Evolutionary conservation across 2,797 vertebrate genomes (phyloP).

Genomic region (Coranthus polyacanthus): DNA sequence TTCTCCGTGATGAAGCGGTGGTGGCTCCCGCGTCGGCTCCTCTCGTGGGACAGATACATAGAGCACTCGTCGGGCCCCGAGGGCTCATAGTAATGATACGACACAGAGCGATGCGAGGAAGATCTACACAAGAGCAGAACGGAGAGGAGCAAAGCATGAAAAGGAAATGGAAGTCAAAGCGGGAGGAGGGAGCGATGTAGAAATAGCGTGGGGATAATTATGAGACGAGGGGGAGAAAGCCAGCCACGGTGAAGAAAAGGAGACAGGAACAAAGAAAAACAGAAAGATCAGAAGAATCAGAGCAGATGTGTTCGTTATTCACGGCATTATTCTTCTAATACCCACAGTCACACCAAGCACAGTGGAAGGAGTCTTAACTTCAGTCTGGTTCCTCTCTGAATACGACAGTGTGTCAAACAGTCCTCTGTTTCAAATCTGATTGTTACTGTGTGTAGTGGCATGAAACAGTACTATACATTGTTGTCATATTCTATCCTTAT

Average conservation of each 20-base stretch:
- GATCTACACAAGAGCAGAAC: slow-evolving; percentile 77
- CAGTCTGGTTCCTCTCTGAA: slow-evolving; percentile 30
- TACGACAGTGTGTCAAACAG: slow-evolving; percentile 24
- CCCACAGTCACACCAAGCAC: slow-evolving; percentile 31
- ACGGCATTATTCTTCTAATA: slow-evolving; percentile 43
- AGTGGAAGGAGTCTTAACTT: slow-evolving; percentile 31
- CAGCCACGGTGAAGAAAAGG: slow-evolving; percentile 38
- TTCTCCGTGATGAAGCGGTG: slow-evolving; percentile 97
- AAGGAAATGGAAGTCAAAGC: slow-evolving; percentile 77
- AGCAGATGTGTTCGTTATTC: slow-evolving; percentile 63
- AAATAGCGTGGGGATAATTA: slow-evolving; percentile 62
- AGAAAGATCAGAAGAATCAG: slow-evolving; percentile 56
- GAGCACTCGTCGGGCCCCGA: slow-evolving; percentile 91
- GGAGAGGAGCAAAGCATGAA: slow-evolving; percentile 30
- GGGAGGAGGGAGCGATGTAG: slow-evolving; percentile 36
- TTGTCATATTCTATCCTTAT: too few relatives aligned
- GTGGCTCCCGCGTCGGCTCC: slow-evolving; percentile 90
- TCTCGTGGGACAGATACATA: slow-evolving; percentile 95
- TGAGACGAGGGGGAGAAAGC: slow-evolving; percentile 20
- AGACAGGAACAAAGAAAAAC: slow-evolving; percentile 56
- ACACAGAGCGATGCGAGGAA: slow-evolving; percentile 86
- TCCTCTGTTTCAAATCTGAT: slow-evolving; percentile 6
- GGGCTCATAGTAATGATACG: slow-evolving; percentile 98
- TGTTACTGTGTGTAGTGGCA: not conserved
- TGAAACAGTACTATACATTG: not conserved